Base-by-base conservation (phyloP, 1,140 invertebrate species). In the Drosophila mojavensis region DNA sequence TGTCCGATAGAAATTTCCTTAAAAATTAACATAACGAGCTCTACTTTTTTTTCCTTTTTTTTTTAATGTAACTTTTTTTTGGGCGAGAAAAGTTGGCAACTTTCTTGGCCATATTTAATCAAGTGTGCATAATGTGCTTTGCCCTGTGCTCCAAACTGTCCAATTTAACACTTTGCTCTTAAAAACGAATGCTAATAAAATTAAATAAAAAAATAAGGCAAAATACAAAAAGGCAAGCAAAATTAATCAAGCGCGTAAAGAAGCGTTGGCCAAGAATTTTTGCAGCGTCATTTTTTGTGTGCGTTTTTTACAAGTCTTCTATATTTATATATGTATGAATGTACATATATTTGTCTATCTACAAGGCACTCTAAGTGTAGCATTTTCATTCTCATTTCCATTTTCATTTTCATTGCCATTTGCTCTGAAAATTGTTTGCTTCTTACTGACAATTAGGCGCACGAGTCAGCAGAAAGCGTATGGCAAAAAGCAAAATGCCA, bases 391-490 rank as follows among this genome's bases (percentile, higher is more conserved):
- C 60, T 56, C 59, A 58, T 48, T 69, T 67, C 41, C 63, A 61
- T 79, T 36, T 53, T 60, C 78, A 60, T 72, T 81, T 75, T 59
- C 60, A 73, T 72, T 78, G 70, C 66, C 82, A 79, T 86, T 88
- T 79, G 79, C 75, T 67, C 75, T 67, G 62, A 73, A 88, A 83
- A 81, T 79, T 80, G 84, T 89, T 77, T 78, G 67, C 76, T 82
- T 88, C 75, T 82, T 88, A 83, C 83, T 83, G 88, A 80, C 83
- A 88, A 88, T 88, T 88, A 88, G 84, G 80, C 80, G 84, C 84
- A 89, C 77, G 80, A 83, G 72, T 83, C 83, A 88, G 83, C 83
- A 83, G 65, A 88, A 82, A 79, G 75, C 70, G 43, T 45, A 33
- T 41, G 45, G 47, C 30, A 20, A 60, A 67, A 54, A 33, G 30